These are phyloP conservation scores for Oxygymnocypris stewartii DNA, from an alignment of 2,113 vertebrate genomes.

Conservation along the genomic window DNA sequence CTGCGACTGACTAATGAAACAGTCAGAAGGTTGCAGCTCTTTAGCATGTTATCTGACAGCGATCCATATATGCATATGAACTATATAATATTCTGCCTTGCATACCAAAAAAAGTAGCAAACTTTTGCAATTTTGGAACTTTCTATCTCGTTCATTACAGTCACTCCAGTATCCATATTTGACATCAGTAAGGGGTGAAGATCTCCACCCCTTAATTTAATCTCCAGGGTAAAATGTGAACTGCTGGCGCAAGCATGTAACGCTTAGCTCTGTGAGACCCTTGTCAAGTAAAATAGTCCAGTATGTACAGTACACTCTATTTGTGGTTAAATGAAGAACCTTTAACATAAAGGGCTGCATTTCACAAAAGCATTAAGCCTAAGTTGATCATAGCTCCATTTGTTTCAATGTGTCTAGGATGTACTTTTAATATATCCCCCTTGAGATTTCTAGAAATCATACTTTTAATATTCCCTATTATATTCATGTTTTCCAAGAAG, in stretches of 20 bases:
- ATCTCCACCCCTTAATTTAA: conserved; percentile 9
- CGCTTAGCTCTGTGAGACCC: neutral
- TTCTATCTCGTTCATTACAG: neutral
- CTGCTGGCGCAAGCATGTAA: neutral
- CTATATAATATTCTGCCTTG: neutral
- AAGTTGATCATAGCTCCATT: neutral
- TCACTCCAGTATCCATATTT: neutral
- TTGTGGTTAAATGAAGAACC: neutral
- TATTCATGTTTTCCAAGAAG: neutral
- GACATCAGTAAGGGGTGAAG: conserved; percentile 4
- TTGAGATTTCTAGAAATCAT: neutral
- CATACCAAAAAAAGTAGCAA: neutral
- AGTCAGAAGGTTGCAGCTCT: neutral
- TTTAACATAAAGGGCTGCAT: neutral
- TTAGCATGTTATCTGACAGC: neutral
- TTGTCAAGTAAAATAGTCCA: neutral
- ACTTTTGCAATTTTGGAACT: no score
- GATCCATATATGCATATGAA: neutral
- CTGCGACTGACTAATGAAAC: neutral
- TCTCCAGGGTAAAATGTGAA: conserved; percentile 12
- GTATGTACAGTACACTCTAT: neutral
- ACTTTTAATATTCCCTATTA: neutral
- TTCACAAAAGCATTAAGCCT: no score
- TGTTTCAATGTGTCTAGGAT: no score
- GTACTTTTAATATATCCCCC: no score